Percentiles rank a stretch among this genome's conserved stretches.
Conservation (phyloP, 2,888 invertebrate genomes). For the Matsumyia berberina region DNA sequence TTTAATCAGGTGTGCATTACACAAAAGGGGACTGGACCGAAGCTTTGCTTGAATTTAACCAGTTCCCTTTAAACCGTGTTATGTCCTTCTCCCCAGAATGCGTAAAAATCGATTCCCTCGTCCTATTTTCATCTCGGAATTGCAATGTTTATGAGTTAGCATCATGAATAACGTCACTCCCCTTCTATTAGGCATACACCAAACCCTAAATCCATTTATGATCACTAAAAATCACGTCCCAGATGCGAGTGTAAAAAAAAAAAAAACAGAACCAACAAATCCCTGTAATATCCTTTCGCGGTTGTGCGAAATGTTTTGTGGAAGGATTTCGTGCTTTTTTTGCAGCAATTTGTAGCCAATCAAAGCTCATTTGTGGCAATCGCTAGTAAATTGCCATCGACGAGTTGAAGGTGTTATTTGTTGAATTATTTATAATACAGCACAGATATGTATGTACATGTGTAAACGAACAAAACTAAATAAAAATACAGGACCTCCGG, state of each 20-base stretch:
- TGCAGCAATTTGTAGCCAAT: slow-evolving; percentile 48
- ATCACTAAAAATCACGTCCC: slow-evolving; percentile 3
- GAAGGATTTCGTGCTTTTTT: slow-evolving; percentile 24
- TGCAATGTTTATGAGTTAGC: not conserved
- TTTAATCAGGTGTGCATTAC: no score
- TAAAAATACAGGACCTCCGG: not conserved
- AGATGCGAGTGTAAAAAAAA: not conserved
- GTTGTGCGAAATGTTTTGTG: slow-evolving; percentile 20
- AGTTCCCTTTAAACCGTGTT: no score
- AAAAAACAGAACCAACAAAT: slow-evolving; percentile 1
- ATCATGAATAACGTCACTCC: not conserved
- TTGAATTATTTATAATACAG: slow-evolving; percentile 19
- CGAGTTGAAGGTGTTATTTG: slow-evolving; percentile 6
- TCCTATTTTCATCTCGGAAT: not conserved
- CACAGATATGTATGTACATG: not conserved
- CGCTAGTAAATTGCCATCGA: slow-evolving; percentile 10
- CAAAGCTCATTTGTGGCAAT: slow-evolving; percentile 61
- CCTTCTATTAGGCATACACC: not conserved
- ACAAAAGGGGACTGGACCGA: no score
- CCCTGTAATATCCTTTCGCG: no score
- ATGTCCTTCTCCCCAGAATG: no score
- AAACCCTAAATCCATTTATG: not conserved
- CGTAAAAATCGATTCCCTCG: no score
- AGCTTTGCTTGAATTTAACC: no score
- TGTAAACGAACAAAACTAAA: slow-evolving; percentile 5